Evolutionary conservation across 64 coral and sea anemone species (phyloP).

Genomic region (Astreopora myriophthalma): DNA sequence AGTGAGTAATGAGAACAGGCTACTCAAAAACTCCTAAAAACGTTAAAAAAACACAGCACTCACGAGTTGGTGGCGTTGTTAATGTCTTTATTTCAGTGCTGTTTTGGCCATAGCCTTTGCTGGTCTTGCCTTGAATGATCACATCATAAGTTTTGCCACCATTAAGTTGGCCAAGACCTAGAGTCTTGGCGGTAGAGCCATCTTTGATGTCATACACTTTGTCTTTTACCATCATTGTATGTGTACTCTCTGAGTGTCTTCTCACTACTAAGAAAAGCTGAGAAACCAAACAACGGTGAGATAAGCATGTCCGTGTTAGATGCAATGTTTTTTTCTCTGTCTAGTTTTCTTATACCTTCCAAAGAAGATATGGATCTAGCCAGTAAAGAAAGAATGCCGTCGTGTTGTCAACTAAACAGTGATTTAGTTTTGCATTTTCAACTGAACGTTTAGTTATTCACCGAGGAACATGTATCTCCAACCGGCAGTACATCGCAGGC

Average conservation of each 20-base stretch:
- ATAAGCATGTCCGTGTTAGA: not conserved
- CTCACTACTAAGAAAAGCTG: not conserved
- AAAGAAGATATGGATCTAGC: not conserved
- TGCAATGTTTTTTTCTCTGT: not conserved
- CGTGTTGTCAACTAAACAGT: no score
- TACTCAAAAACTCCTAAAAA: no score
- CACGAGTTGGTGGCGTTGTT: not conserved
- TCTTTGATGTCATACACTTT: not conserved
- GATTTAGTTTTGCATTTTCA: no score
- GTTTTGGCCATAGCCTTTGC: slow-evolving; percentile 13
- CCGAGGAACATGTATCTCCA: no score
- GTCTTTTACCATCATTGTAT: not conserved
- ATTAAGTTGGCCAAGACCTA: not conserved
- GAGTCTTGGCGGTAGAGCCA: not conserved
- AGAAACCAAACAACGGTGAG: not conserved
- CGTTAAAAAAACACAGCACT: not conserved
- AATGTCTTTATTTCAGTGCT: not conserved
- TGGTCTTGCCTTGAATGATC: not conserved
- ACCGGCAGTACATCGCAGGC: no score
- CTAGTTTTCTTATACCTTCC: not conserved
- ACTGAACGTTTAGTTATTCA: no score
- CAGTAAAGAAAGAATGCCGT: no score
- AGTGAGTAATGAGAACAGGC: not conserved
- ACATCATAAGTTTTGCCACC: slow-evolving; percentile 4
- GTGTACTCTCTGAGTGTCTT: not conserved